These are phyloP conservation scores for Gallinago paraguaiae DNA, from an alignment of 2,113 vertebrate genomes.

Conservation along the genomic window DNA sequence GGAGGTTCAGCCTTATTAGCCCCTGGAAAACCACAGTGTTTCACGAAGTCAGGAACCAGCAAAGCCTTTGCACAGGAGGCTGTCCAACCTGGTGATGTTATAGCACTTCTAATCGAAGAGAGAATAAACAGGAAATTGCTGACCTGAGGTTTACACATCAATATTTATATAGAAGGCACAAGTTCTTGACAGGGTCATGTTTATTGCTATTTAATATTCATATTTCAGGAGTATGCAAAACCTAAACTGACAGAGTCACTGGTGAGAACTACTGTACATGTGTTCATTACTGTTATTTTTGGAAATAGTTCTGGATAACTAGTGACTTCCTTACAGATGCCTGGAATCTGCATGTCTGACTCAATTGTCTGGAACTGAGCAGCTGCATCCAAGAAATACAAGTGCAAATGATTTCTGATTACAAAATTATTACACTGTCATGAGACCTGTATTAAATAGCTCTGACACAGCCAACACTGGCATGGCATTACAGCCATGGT, in stretches of 20 bases:
- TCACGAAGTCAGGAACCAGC: not conserved
- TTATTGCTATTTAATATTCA: conserved; percentile 7
- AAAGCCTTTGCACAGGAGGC: not conserved
- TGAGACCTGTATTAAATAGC: not conserved
- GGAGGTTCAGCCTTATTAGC: conserved; percentile 60
- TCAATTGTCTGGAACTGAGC: not conserved
- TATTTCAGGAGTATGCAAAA: not conserved
- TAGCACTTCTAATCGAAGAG: conserved; percentile 12
- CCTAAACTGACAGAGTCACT: not conserved
- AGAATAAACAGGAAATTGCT: conserved; percentile 14
- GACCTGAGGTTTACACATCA: not conserved
- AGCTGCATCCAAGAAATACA: not conserved
- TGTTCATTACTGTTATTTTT: not conserved
- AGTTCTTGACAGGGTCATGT: not conserved
- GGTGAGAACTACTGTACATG: not conserved
- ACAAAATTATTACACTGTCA: not conserved
- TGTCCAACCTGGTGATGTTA: not conserved
- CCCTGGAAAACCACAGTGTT: conserved; percentile 19
- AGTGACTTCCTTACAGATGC: not conserved
- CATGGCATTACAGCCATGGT: not conserved
- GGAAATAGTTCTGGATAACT: not conserved
- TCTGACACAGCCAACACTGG: not conserved
- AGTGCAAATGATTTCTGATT: not conserved
- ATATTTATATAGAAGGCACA: not conserved
- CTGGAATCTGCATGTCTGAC: not conserved